phyloP scores from a whole-genome alignment of 2,113 vertebrate genomes.

The Tor tambroides region DNA sequence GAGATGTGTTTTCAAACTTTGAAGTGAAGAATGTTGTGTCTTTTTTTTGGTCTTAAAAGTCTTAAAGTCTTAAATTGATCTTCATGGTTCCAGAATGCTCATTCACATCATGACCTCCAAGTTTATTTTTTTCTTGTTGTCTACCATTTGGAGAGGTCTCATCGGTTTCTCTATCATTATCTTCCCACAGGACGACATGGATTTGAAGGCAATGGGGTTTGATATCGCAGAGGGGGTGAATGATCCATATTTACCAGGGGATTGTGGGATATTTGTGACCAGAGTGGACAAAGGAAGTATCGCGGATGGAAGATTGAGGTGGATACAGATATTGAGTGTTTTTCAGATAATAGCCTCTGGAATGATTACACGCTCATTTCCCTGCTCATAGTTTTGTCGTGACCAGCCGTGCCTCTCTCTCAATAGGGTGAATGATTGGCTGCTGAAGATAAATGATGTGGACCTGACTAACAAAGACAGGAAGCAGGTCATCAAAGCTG shows the following conservation, averaged over 20 bases:
- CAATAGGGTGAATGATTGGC: conserved; percentile 93
- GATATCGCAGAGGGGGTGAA: conserved; percentile 95
- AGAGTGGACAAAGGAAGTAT: conserved; percentile 98
- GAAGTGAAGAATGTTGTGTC: too few species aligned
- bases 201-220: conserved; percentile 94
- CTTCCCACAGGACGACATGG: conserved; percentile 87
- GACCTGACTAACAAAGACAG: conserved; percentile 96
- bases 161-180: conserved; percentile 29
- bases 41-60: too few species aligned
- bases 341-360: conserved; percentile 3
- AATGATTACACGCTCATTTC: not conserved
- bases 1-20: too few species aligned
- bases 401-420: conserved; percentile 27
- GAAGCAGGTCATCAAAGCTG: conserved; percentile 93
- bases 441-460: conserved; percentile 94
- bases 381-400: conserved; percentile 9
- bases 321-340: conserved; percentile 46
- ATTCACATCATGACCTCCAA: not conserved
- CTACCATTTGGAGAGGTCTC: not conserved
- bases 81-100: not conserved
- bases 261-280: conserved; percentile 95
- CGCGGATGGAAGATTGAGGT: conserved; percentile 95
- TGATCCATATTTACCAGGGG: conserved; percentile 93
- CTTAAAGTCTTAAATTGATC: too few species aligned
- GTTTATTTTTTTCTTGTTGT: not conserved